phyloP scores from a whole-genome alignment of 1,140 invertebrate species.

The Drosophila arawakana region DNA sequence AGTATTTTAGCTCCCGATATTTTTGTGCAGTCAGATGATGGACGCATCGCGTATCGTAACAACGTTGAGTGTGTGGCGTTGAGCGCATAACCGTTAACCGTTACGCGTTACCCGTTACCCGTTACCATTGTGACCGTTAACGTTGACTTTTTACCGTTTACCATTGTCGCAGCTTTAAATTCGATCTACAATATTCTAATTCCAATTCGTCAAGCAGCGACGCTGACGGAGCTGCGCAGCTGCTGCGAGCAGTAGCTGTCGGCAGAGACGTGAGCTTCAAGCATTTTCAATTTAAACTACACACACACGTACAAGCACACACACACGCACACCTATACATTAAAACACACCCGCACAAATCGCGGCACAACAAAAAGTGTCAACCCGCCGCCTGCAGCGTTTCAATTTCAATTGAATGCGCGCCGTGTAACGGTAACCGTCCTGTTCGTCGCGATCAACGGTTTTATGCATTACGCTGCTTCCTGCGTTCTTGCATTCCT shows the following conservation, averaged over 20 bases:
- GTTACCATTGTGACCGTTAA: constrained; percentile 32
- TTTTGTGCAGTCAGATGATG: constrained; percentile 58
- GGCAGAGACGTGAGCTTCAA: constrained; percentile 74
- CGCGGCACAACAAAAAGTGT: constrained; percentile 68
- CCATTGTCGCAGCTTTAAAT: no score
- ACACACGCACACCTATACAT: constrained; percentile 25
- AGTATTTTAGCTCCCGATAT: constrained; percentile 23
- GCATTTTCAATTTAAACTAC: constrained; percentile 69
- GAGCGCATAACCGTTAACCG: constrained; percentile 34
- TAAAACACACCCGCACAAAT: constrained; percentile 17
- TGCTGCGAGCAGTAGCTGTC: constrained; percentile 31
- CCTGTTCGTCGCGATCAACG: constrained; percentile 61
- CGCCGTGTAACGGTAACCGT: constrained; percentile 78
- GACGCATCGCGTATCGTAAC: constrained; percentile 53
- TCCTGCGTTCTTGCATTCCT: background rate
- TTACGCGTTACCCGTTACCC: constrained; percentile 28
- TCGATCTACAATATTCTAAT: constrained; percentile 27
- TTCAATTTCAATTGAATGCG: constrained; percentile 77
- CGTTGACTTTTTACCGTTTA: constrained; percentile 8
- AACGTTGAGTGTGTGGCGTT: constrained; percentile 18
- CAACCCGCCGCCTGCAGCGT: constrained; percentile 64
- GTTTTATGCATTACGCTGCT: constrained; percentile 25
- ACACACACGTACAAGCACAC: constrained; percentile 12
- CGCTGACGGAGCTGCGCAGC: constrained; percentile 40
- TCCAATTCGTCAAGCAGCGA: constrained; percentile 29